Evolutionary conservation across 2,113 vertebrate species (phyloP), one percentile per base, ranked within the genome.

Genomic region (Anseranas semipalmata): DNA sequence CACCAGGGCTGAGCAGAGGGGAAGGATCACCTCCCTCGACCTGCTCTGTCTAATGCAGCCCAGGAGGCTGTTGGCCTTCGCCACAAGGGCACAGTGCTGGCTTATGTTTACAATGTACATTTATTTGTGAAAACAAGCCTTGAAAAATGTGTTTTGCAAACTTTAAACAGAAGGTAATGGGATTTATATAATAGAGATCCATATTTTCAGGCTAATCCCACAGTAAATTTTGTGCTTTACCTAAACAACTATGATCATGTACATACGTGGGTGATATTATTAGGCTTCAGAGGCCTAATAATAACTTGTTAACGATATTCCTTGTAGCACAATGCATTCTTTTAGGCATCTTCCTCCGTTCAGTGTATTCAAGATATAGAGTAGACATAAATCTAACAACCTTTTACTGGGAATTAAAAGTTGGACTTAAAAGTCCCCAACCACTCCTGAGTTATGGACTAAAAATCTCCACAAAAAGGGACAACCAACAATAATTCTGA

Each of bases 11-110:
- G 39, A 37, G 32, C n/a, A 20, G 60, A 79, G 19, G 21, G 39
- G 22, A 75, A 58, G 41, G 58, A 67, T 12, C 22, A n/a, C 12
- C 52, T 32, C 18, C 22, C 7, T 67, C 18, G 10, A 56, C 8
- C 32, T 17, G 10, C 10, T 7, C 21, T 17, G 66, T 30, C 6
- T 14, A 15, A 12, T 3, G 25, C 50, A 58, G 52, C 9, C 24
- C 18, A 4, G 32, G 11, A 83, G n/a, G 45, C 33, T 43, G 6
- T 3, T 1, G 0, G 22, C 4, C 2, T 2, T 32, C 14, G 20
- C 32, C 2, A 3, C 41, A 33, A 43, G 27, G 43, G 14, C 41
- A 59, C 15, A 3, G 10, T 12, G 3, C 37, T 32, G 22, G 21
- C 7, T 83, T 37, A 10, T 1, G 7, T 39, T 76, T 13, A 35